A percentile compares a stretch with the other conserved stretches of the same genome.
These are phyloP conservation scores for Hymenochirus boettgeri DNA, from an alignment of 2,113 vertebrate species.

Conservation along the genomic window DNA sequence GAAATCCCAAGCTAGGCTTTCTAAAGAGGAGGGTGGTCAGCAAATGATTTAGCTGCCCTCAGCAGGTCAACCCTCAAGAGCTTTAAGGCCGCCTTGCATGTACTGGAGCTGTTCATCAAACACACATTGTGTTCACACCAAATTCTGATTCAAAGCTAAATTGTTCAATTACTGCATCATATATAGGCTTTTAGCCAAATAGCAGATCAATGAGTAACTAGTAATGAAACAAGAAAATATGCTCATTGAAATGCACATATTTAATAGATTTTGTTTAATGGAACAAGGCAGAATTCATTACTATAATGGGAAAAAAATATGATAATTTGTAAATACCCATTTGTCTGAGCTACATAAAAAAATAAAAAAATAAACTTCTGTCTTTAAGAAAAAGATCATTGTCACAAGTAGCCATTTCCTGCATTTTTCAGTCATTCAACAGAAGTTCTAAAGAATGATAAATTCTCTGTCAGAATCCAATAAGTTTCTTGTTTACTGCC, in stretches of 20 bases:
- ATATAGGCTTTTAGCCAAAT: constrained; percentile 30
- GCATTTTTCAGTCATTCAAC: background rate
- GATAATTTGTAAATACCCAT: constrained; percentile 11
- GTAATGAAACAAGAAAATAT: constrained; percentile 7
- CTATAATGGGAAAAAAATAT: constrained; percentile 6
- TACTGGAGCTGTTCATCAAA: constrained; percentile 26
- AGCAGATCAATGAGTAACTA: constrained; percentile 29
- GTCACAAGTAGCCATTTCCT: background rate
- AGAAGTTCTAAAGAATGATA: constrained; percentile 1
- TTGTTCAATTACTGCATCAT: background rate
- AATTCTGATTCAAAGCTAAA: background rate
- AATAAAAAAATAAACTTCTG: too few species aligned
- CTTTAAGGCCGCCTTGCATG: constrained; percentile 21
- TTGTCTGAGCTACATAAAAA: constrained; percentile 7
- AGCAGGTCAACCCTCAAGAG: constrained; percentile 23
- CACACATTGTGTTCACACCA: constrained; percentile 19
- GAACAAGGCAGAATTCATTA: constrained; percentile 21
- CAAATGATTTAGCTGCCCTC: constrained; percentile 25
- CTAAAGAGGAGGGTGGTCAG: constrained; percentile 33
- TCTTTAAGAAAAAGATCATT: constrained; percentile 8
- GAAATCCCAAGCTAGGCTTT: constrained; percentile 43
- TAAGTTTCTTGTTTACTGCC: too few species aligned
- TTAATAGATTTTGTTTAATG: constrained; percentile 10
- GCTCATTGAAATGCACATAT: constrained; percentile 35
- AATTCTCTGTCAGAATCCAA: too few species aligned